Conservation (phyloP, 2,888 invertebrate species). For the Heliconius ismenius region DNA sequence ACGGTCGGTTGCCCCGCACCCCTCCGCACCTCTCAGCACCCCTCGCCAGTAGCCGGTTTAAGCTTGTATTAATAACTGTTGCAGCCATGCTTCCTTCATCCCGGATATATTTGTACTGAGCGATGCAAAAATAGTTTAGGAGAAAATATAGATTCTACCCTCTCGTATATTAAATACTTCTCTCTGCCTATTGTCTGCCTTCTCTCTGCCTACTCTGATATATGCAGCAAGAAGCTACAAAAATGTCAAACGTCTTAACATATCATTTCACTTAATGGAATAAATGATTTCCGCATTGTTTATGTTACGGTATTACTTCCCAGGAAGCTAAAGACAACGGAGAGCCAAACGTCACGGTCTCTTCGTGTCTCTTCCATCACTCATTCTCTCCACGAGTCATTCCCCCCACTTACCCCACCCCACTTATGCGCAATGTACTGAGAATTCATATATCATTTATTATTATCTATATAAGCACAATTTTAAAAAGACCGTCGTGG, state of each 20-base stretch:
- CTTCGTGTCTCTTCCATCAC: too few species aligned
- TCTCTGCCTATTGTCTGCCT: too few species aligned
- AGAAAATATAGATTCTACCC: constrained; percentile 9
- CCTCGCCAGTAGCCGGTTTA: not conserved
- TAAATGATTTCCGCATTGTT: not conserved
- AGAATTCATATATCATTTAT: too few species aligned
- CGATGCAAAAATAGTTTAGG: constrained; percentile 9
- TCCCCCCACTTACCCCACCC: too few species aligned
- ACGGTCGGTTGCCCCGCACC: constrained; percentile 8
- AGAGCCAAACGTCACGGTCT: too few species aligned
- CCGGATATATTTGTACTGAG: constrained; percentile 6
- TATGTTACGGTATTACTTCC: not conserved
- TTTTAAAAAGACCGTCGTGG: too few species aligned
- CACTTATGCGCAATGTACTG: too few species aligned
- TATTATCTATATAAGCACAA: too few species aligned
- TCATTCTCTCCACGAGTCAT: too few species aligned
- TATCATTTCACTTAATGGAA: not conserved
- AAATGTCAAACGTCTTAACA: not conserved
- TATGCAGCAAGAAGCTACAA: too few species aligned
- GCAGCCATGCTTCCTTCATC: constrained; percentile 12
- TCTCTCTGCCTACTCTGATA: too few species aligned
- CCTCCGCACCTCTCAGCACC: not conserved
- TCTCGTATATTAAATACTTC: not conserved
- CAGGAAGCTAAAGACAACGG: too few species aligned
- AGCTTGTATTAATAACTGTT: constrained; percentile 20